A percentile compares a stretch with the other conserved stretches of the same genome.
Conservation (phyloP, 2,113 vertebrate genomes). For the Glaucidium brasilianum region DNA sequence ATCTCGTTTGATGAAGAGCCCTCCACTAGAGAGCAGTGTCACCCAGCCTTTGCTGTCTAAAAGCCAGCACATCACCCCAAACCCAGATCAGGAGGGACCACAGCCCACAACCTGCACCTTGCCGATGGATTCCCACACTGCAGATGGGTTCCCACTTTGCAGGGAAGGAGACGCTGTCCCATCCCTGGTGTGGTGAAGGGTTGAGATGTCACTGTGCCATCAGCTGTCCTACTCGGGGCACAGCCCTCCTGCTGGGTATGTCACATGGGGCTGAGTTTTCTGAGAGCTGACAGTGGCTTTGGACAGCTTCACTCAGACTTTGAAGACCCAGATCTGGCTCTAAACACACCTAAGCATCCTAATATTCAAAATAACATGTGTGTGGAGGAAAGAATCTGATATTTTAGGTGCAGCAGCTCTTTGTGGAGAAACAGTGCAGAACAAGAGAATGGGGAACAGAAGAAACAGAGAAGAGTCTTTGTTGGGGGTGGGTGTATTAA, state of each 20-base stretch:
- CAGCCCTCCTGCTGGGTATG: neutral
- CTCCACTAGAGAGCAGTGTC: constrained; percentile 1
- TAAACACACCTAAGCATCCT: neutral
- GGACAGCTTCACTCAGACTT: neutral
- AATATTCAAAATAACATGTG: neutral
- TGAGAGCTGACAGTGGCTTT: neutral
- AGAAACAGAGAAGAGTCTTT: neutral
- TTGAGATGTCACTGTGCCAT: neutral
- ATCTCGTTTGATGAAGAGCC: neutral
- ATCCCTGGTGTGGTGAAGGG: neutral
- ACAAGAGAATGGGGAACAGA: neutral
- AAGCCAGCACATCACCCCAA: neutral
- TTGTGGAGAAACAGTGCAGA: neutral
- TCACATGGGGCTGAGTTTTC: neutral
- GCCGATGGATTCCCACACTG: neutral
- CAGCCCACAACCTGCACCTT: neutral
- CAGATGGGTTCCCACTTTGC: neutral
- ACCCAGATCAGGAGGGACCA: neutral
- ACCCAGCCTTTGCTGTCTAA: neutral
- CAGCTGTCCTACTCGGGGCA: neutral
- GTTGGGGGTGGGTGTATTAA: neutral
- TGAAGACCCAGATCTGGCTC: neutral
- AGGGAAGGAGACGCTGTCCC: rapidly evolving
- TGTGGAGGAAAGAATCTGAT: neutral
- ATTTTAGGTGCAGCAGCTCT: neutral